phyloP scores from a whole-genome alignment of 2,888 invertebrate species.

The Brenthis ino region DNA sequence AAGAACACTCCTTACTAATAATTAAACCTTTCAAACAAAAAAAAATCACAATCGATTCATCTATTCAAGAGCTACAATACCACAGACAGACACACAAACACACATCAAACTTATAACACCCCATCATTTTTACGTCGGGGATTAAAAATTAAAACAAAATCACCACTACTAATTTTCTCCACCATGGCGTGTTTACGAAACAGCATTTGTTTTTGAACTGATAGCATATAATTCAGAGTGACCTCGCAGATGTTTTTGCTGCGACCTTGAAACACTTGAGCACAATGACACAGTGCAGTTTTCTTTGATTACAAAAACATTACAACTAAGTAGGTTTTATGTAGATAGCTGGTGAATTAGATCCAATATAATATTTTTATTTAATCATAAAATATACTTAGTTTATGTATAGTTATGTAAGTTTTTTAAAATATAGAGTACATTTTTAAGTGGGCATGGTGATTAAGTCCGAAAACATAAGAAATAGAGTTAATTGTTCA shows the following conservation, averaged over 20 bases:
- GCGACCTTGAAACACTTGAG: constrained; percentile 27
- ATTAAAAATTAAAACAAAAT: constrained; percentile 15
- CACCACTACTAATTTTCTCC: constrained; percentile 39
- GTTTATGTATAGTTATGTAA: not conserved
- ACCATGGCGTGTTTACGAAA: constrained; percentile 38
- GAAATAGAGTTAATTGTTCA: too few relatives aligned
- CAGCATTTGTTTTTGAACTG: constrained; percentile 29
- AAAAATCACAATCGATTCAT: too few relatives aligned
- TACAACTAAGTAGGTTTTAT: constrained; percentile 5
- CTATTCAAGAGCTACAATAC: too few relatives aligned
- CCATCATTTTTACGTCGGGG: too few relatives aligned
- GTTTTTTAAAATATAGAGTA: not conserved
- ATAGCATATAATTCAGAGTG: constrained; percentile 25
- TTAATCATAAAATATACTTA: not conserved
- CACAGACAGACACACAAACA: too few relatives aligned
- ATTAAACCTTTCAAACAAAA: too few relatives aligned
- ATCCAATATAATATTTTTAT: not conserved
- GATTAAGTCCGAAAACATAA: not conserved
- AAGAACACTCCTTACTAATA: too few relatives aligned
- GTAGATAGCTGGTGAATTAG: constrained; percentile 13
- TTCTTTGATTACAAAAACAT: constrained; percentile 19
- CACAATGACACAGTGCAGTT: constrained; percentile 23
- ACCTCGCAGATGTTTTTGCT: constrained; percentile 30
- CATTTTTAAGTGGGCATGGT: not conserved
- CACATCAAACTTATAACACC: too few relatives aligned